These are phyloP conservation scores for Cremastinae sp. DNA, from an alignment of 2,888 invertebrate genomes.

Conservation along the genomic window DNA sequence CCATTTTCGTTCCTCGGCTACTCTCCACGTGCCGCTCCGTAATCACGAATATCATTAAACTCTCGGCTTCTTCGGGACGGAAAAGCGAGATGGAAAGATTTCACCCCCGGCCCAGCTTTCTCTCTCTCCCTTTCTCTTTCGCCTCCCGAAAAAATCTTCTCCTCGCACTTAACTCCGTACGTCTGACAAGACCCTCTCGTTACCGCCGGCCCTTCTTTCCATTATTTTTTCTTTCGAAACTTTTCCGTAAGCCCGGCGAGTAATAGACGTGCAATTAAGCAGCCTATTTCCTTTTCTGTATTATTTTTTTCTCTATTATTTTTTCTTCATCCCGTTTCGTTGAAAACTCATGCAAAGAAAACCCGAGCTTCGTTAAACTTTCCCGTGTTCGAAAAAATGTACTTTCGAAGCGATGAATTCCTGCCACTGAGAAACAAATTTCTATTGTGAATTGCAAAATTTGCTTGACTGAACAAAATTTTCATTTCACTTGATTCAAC, in stretches of 20 bases:
- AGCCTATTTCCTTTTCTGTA: no score
- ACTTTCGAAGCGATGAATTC: neutral
- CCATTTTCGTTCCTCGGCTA: constrained; percentile 62
- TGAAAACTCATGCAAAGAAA: no score
- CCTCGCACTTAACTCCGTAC: constrained; percentile 40
- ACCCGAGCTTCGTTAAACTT: no score
- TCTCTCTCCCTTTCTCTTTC: constrained; percentile 40
- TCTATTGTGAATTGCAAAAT: neutral
- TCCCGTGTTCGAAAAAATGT: neutral
- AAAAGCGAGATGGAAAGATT: constrained; percentile 52
- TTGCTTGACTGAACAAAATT: no score
- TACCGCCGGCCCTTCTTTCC: constrained; percentile 64
- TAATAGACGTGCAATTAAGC: constrained; percentile 39
- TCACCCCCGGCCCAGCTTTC: constrained; percentile 63
- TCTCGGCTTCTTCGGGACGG: constrained; percentile 73
- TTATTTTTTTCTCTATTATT: no score
- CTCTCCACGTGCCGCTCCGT: constrained; percentile 77
- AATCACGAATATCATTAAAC: constrained; percentile 81
- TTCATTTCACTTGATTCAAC: no score
- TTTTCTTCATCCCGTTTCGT: neutral
- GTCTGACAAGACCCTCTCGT: constrained; percentile 69
- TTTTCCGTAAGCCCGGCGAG: constrained; percentile 24
- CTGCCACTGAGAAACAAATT: no score
- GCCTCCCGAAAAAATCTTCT: constrained; percentile 19
- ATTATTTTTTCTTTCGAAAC: constrained; percentile 26